Percentiles rank a stretch among this genome's conserved stretches.
These are phyloP conservation scores for Endomychus coccineus DNA, from an alignment of 2,888 invertebrate species.

Conservation along the genomic window DNA sequence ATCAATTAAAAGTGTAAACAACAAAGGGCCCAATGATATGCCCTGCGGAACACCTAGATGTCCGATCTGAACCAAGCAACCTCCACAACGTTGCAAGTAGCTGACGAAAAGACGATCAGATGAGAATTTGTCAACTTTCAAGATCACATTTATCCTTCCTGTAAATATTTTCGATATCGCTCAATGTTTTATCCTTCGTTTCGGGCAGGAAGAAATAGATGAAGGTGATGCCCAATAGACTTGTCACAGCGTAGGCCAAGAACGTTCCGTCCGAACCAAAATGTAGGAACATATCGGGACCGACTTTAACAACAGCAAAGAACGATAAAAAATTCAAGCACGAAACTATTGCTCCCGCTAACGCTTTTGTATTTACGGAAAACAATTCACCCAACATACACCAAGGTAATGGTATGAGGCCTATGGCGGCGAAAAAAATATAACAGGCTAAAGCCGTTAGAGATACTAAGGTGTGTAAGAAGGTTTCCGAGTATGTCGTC, in stretches of 20 bases:
- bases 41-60: too few relatives aligned
- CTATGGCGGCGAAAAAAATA: constrained; percentile 53
- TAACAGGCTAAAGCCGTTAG: constrained; percentile 50
- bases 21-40: too few relatives aligned
- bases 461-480: constrained; percentile 21
- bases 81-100: too few relatives aligned
- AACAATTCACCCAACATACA: constrained; percentile 69
- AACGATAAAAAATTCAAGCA: constrained; percentile 57
- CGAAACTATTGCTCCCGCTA: constrained; percentile 60
- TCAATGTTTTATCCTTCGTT: constrained; percentile 59
- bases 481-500: constrained; percentile 11
- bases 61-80: too few relatives aligned
- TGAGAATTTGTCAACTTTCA: too few relatives aligned
- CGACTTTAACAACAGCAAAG: constrained; percentile 60
- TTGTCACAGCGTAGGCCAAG: constrained; percentile 52
- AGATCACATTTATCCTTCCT: too few relatives aligned
- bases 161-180: constrained; percentile 55
- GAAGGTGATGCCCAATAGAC: constrained; percentile 51
- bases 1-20: too few relatives aligned
- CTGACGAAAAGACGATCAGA: too few relatives aligned
- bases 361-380: constrained; percentile 46
- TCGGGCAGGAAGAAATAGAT: constrained; percentile 58
- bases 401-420: constrained; percentile 63
- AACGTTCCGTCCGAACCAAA: constrained; percentile 58
- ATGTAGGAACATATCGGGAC: constrained; percentile 51